Conservation (phyloP, 2,888 invertebrate genomes). For the Dryomyza anilis region DNA sequence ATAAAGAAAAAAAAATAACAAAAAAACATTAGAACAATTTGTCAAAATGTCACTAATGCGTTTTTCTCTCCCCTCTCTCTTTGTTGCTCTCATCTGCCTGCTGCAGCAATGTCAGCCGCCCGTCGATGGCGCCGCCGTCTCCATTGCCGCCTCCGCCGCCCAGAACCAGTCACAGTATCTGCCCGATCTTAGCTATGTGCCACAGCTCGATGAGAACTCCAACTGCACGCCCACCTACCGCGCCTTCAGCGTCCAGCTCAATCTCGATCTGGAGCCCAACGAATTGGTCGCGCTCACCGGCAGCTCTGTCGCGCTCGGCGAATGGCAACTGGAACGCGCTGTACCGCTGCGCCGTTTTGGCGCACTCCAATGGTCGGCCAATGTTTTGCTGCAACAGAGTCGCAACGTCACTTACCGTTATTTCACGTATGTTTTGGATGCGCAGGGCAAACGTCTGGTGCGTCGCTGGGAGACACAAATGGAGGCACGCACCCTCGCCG, state of each 20-base stretch:
- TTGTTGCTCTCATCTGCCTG: slow-evolving; percentile 30
- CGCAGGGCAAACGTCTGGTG: slow-evolving; percentile 52
- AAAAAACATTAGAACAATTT: no score
- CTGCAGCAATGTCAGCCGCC: slow-evolving; percentile 44
- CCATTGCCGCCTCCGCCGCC: background rate
- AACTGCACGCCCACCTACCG: slow-evolving; percentile 43
- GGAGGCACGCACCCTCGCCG: slow-evolving; percentile 60
- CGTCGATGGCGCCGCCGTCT: slow-evolving; percentile 3
- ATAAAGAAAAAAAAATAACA: no score
- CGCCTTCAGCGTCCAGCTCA: slow-evolving; percentile 56
- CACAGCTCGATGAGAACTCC: background rate
- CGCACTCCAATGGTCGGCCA: slow-evolving; percentile 67
- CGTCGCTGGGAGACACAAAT: slow-evolving; percentile 63
- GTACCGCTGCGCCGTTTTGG: slow-evolving; percentile 56
- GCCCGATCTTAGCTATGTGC: background rate
- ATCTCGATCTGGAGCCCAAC: slow-evolving; percentile 63
- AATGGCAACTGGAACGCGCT: slow-evolving; percentile 71
- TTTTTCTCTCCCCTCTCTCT: background rate
- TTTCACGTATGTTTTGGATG: slow-evolving; percentile 52
- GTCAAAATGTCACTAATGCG: background rate
- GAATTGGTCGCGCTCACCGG: slow-evolving; percentile 77
- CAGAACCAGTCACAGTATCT: background rate
- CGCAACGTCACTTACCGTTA: slow-evolving; percentile 61
- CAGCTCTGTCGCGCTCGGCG: slow-evolving; percentile 70
- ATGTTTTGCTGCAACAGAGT: slow-evolving; percentile 66